Percentiles rank a stretch among this genome's conserved stretches.
These are phyloP conservation scores for Hemichromis elongatus DNA, from an alignment of 2,113 vertebrate genomes.

Conservation along the genomic window DNA sequence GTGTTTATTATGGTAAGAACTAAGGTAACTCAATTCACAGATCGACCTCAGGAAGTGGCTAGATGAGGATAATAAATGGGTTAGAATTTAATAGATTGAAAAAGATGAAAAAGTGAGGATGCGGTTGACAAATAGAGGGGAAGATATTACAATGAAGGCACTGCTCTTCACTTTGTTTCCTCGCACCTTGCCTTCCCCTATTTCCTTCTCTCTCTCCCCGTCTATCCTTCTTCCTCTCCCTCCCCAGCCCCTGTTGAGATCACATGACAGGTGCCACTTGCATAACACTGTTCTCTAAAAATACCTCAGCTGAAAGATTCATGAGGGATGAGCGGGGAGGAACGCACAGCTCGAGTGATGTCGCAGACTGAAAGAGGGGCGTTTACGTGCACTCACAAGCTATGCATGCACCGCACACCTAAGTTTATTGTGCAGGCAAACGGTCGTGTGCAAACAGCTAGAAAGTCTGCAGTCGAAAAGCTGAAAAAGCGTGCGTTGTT, in stretches of 20 bases:
- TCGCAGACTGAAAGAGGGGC: slow-evolving; percentile 4
- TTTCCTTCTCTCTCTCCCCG: not conserved
- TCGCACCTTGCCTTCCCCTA: not conserved
- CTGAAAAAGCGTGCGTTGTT: not conserved
- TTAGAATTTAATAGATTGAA: not conserved
- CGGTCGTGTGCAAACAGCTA: not conserved
- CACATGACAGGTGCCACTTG: slow-evolving; percentile 77
- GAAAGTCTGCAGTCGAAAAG: not conserved
- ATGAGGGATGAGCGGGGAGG: slow-evolving; percentile 50
- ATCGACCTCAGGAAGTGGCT: not conserved
- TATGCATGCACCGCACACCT: not conserved
- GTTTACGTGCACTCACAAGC: not conserved
- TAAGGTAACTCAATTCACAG: not conserved
- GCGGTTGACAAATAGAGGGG: not conserved
- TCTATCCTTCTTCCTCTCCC: slow-evolving; percentile 21
- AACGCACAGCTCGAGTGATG: slow-evolving; percentile 17
- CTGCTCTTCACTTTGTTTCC: not conserved
- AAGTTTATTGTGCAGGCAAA: not conserved
- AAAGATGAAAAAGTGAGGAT: not conserved
- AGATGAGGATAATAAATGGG: not conserved
- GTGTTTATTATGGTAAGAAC: not conserved
- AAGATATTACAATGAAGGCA: not conserved
- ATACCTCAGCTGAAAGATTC: slow-evolving; percentile 72
- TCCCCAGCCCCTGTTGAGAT: slow-evolving; percentile 54
- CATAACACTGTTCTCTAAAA: slow-evolving; percentile 73